Evolutionary conservation across 2,888 invertebrate species (phyloP).

Genomic region (Dasypolia templi): DNA sequence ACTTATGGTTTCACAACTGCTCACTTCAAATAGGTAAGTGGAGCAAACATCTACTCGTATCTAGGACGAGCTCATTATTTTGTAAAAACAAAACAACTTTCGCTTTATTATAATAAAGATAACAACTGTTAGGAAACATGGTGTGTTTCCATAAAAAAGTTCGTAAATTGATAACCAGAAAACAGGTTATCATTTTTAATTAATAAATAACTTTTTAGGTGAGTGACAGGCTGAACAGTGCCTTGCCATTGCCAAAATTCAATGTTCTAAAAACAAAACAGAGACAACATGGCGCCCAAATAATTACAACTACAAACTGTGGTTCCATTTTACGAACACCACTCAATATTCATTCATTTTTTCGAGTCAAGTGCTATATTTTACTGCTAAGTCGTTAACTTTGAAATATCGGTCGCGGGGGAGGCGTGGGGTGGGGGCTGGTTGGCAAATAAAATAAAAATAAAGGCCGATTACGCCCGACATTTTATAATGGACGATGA

Average conservation of each 20-base stretch:
- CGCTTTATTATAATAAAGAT: conserved; percentile 44
- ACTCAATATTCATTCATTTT: conserved; percentile 83
- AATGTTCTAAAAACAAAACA: conserved; percentile 54
- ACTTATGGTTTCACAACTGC: conserved; percentile 3
- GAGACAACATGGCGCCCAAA: conserved; percentile 65
- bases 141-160: conserved; percentile 49
- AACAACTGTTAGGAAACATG: conserved; percentile 52
- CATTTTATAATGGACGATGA: conserved; percentile 89
- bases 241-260: conserved; percentile 16
- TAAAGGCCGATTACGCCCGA: conserved; percentile 89
- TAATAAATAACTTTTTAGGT: conserved; percentile 46
- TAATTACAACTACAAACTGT: conserved; percentile 64
- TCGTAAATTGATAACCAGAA: conserved; percentile 60
- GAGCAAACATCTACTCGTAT: conserved; percentile 36
- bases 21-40: conserved; percentile 13
- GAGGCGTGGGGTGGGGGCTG: conserved; percentile 70
- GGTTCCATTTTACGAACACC: conserved; percentile 71
- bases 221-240: conserved; percentile 14
- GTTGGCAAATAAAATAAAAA: conserved; percentile 89
- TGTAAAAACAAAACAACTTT: conserved; percentile 43
- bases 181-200: conserved; percentile 62
- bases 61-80: conserved; percentile 36
- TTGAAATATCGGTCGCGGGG: conserved; percentile 87
- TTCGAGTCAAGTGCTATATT: conserved; percentile 87
- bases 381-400: conserved; percentile 89